Conservation (phyloP, 2,113 vertebrate genomes). For the Bostrychus sinensis region DNA sequence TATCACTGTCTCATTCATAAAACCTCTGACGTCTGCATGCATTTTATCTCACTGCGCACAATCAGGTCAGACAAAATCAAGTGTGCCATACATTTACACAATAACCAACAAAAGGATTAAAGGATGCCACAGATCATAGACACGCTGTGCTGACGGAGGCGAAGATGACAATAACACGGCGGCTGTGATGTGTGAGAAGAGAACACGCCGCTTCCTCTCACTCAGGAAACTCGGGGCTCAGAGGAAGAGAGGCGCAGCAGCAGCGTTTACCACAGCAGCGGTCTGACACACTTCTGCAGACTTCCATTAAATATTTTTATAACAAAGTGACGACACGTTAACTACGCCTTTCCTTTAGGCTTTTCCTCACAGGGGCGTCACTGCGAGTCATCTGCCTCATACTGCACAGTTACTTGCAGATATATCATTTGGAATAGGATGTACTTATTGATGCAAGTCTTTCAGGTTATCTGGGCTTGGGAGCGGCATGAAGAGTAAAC, state of each 20-base stretch:
- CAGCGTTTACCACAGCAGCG: background rate
- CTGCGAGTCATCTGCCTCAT: no score
- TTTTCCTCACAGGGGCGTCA: no score
- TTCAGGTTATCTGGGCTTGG: no score
- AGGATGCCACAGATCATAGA: background rate
- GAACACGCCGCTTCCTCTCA: background rate
- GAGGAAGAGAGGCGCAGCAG: background rate
- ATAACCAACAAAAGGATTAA: background rate
- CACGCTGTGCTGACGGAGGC: background rate
- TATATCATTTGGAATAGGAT: no score
- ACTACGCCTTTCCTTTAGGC: background rate
- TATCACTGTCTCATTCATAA: background rate
- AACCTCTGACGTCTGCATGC: background rate
- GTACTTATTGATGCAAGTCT: no score
- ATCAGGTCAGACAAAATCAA: background rate
- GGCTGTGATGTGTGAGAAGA: background rate
- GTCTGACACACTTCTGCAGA: background rate
- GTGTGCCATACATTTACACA: background rate
- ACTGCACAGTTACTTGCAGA: no score
- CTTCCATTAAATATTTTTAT: background rate
- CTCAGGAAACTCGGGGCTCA: background rate
- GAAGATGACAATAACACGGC: no score
- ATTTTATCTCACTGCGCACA: background rate
- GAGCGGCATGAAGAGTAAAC: no score
- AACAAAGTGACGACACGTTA: background rate